Base-by-base conservation (phyloP, 2,888 invertebrate species). In the Sphecodes monilicornis region DNA sequence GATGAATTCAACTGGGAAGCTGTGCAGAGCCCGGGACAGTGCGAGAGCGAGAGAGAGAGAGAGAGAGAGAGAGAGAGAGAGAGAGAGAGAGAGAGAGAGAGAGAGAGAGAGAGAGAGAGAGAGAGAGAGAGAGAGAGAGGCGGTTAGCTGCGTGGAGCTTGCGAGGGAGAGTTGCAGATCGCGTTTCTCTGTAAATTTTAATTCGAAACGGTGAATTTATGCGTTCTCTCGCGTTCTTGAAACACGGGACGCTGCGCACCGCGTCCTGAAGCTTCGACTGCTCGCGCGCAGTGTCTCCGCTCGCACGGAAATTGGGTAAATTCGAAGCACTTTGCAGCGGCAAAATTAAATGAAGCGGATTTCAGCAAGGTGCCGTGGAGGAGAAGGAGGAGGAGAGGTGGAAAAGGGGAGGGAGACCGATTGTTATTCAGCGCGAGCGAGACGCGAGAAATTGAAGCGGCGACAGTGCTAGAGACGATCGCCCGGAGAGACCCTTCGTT, bases 381-480 rank as follows among this genome's bases (percentile, higher is more conserved):
- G 13, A 13, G 26, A 11, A 13, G 26, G 26, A 57, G 13, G 4
- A 22, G 11, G 22, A 26, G 46, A 50, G 50, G 22, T 22, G 22
- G 50, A 22, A 50, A 50, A 50, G 29, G 39, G 26, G 46, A 8
- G 41, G 16, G 39, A 10, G 64, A 8, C 64, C 75, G 72, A 84
- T 84, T 82, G 83, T 78, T 84, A 84, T 84, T 84, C 83, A 75
- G 10, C 83, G 36, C 72, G 71, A 57, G 77, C 57, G 18, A 66
- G 54, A 39, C 66, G 77, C 64, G 64, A 64, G 64, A 64, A 64
- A 64, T 64, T 64, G 64, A 64, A 64, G 64, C 64, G 29, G 18
- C 29, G 64, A 64, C 29, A 32, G 29, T 32, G 64, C 29, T 16
- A 18, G 64, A 5, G 32, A 64, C 64, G 64, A 64, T 64, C 64